Evolutionary conservation across 1,140 invertebrate species (phyloP).

Genomic region (Drosophila nannoptera): DNA sequence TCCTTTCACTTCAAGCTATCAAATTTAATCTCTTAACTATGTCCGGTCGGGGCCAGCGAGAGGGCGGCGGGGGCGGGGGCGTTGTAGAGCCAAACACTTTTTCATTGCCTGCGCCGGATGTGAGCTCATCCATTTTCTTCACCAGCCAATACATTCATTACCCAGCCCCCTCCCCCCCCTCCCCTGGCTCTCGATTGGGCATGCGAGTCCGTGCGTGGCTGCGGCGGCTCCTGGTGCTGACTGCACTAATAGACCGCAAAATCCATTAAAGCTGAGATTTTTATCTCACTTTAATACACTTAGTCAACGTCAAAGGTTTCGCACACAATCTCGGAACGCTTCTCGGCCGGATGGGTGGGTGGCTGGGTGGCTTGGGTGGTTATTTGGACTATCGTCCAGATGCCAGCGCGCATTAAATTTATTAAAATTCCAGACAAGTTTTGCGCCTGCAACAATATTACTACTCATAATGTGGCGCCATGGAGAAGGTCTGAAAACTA

Average conservation of each 20-base stretch:
- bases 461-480: slow-evolving; percentile 72
- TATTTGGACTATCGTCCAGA: neutral
- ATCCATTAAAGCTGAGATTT: slow-evolving; percentile 76
- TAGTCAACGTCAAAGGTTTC: slow-evolving; percentile 74
- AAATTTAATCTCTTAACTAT: slow-evolving; percentile 46
- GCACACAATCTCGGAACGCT: slow-evolving; percentile 17
- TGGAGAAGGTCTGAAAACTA: slow-evolving; percentile 64
- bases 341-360: neutral
- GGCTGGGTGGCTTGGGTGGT: neutral
- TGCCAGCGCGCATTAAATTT: slow-evolving; percentile 64
- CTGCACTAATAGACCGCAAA: slow-evolving; percentile 74
- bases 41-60: neutral
- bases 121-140: slow-evolving; percentile 69
- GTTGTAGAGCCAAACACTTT: slow-evolving; percentile 38
- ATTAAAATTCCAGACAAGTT: slow-evolving; percentile 76
- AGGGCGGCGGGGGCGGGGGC: too few species aligned
- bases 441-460: slow-evolving; percentile 74
- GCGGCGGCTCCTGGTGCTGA: slow-evolving; percentile 21
- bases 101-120: slow-evolving; percentile 53
- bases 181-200: neutral
- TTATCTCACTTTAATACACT: slow-evolving; percentile 77
- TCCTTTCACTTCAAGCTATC: slow-evolving; percentile 34
- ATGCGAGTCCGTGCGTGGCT: slow-evolving; percentile 24
- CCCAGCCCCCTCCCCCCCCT: slow-evolving; percentile 25
- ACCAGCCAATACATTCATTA: slow-evolving; percentile 74